Percentiles rank a stretch among this genome's conserved stretches.
These are phyloP conservation scores for Crocidura indochinensis DNA, from an alignment of 2,797 vertebrate species.

Conservation along the genomic window DNA sequence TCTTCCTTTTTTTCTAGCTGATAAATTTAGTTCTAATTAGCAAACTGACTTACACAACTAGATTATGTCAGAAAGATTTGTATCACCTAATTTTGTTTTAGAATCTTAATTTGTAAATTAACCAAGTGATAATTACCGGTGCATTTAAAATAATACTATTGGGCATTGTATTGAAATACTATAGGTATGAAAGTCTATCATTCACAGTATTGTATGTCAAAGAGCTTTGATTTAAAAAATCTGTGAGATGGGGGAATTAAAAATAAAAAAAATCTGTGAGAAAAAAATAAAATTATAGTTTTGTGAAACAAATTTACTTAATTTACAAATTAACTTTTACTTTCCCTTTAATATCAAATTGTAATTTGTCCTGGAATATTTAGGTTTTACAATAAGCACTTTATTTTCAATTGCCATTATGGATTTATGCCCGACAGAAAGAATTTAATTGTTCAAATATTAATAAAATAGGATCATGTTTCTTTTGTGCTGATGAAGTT, in stretches of 20 bases:
- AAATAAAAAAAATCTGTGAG: no score
- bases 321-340: not conserved
- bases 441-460: constrained; percentile 41
- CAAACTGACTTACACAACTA: constrained; percentile 9
- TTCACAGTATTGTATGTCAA: no score
- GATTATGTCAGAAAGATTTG: constrained; percentile 22
- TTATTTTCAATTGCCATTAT: no score
- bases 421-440: not conserved
- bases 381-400: not conserved
- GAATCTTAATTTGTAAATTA: constrained; percentile 44
- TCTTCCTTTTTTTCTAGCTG: not conserved
- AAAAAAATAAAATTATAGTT: not conserved
- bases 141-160: not conserved
- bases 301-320: constrained; percentile 8
- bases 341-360: constrained; percentile 23
- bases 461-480: constrained; percentile 2
- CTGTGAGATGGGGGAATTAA: no score
- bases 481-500: constrained; percentile 1
- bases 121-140: not conserved
- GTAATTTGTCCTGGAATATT: constrained; percentile 33
- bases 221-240: no score
- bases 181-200: no score
- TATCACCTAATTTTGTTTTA: not conserved
- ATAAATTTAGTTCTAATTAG: not conserved
- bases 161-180: no score